Base-by-base conservation (phyloP, 2,797 vertebrate species). In the Enteromius viviparus region DNA sequence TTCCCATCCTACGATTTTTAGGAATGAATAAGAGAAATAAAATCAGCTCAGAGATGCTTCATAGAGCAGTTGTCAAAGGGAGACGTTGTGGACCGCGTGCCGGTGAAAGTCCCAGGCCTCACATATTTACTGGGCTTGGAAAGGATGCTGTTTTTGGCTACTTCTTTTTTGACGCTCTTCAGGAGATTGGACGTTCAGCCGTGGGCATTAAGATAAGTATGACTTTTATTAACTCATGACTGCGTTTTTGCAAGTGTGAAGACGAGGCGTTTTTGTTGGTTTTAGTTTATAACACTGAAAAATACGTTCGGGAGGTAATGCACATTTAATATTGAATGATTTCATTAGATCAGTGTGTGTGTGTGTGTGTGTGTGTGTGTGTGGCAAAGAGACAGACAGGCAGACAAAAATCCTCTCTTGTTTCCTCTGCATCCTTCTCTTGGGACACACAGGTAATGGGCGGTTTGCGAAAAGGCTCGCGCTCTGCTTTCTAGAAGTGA, bases 1-100 rank as follows among this genome's bases (percentile, higher is more conserved):
- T 94, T 95, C 94, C 91, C 95, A 90, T 94, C 94, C 96, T 96
- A 94, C 91, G 93, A 95, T 94, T 95, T 95, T 95, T 95, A 92
- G 94, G 94, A 95, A 95, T 95, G 95, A 95, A 96, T 95, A 95
- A 95, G 93, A 92, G 87, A 92, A 95, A 94, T 94, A 93, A 95
- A 95, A 94, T 94, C 93, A 93, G 92, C 92, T 91, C 93, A 92
- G 92, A 93, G 94, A 93, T 93, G 91, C 92, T 90, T 89, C 93
- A 90, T 92, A 91, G 91, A 93, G 93, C 92, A 93, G 92, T 92
- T 91, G 93, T 90, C 85, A 85, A 85, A 81, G 83, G 79, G 85
- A 85, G 78, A 76, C 34, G 66, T 60, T 55, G 76, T 76, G 84
- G 76, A 77, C 32, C 75, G 82, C 51, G 37, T 81, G 69, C 19